These are phyloP conservation scores for Lasioglossum baleicum DNA, from an alignment of 1,140 invertebrate genomes.

Conservation along the genomic window DNA sequence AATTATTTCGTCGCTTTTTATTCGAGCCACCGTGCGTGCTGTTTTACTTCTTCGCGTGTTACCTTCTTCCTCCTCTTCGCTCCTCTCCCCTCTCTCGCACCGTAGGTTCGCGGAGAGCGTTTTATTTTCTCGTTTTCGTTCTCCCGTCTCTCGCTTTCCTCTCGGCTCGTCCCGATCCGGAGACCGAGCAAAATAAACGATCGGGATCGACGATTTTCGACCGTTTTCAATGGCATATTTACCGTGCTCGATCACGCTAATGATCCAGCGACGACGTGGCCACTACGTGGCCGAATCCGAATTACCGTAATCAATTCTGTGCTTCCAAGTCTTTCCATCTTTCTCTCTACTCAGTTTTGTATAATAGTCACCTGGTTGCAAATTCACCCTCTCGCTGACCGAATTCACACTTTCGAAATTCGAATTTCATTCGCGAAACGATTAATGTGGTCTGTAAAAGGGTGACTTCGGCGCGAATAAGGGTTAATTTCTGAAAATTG, in stretches of 20 bases:
- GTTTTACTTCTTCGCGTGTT: constrained; percentile 10
- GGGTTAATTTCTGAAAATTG: neutral
- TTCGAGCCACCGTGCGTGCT: constrained; percentile 31
- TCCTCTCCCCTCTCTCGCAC: too few relatives aligned
- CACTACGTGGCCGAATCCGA: neutral
- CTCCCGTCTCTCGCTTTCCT: neutral
- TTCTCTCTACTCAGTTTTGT: too few relatives aligned
- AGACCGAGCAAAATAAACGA: neutral
- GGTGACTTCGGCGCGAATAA: too few relatives aligned
- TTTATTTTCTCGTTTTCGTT: neutral
- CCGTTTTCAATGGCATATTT: neutral
- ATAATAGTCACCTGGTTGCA: too few relatives aligned
- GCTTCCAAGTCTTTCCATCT: too few relatives aligned
- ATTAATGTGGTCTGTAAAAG: too few relatives aligned
- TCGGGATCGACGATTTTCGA: neutral
- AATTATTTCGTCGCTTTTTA: constrained; percentile 52
- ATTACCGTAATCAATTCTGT: neutral
- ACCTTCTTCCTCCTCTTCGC: neutral
- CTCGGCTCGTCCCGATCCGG: neutral
- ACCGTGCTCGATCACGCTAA: constrained; percentile 1
- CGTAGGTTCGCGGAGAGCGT: neutral
- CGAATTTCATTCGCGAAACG: too few relatives aligned
- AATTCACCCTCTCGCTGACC: too few relatives aligned
- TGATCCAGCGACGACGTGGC: neutral
- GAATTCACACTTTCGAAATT: too few relatives aligned